Conservation (phyloP, 1,140 invertebrate species). For the Cecropterus lyciades region DNA sequence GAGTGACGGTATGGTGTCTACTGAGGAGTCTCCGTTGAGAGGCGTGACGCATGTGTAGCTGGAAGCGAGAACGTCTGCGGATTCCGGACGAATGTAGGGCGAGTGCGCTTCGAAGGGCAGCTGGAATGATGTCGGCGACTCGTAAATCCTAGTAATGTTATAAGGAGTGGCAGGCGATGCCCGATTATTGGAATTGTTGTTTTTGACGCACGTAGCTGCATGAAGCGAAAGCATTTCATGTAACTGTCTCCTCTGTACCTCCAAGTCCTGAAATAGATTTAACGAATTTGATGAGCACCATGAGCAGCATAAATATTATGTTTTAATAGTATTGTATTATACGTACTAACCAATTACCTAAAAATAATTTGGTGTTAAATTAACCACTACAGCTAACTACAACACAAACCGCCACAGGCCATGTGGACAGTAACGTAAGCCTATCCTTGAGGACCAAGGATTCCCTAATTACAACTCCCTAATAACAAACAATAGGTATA, state of each 20-base stretch:
- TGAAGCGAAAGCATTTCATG: constrained; percentile 91
- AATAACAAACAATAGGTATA: too few species aligned
- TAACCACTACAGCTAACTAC: too few species aligned
- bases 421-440: too few species aligned
- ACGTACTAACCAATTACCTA: too few species aligned
- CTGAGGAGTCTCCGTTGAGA: constrained; percentile 68
- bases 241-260: constrained; percentile 89
- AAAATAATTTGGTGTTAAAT: too few species aligned
- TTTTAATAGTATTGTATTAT: too few species aligned
- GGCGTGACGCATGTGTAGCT: constrained; percentile 76
- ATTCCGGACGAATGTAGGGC: constrained; percentile 81
- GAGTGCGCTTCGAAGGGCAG: constrained; percentile 73
- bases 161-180: constrained; percentile 66
- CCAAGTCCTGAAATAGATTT: constrained; percentile 86
- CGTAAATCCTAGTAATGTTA: constrained; percentile 75
- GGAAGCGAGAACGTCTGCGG: constrained; percentile 81
- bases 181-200: constrained; percentile 73
- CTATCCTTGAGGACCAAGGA: too few species aligned
- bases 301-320: too few species aligned
- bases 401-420: too few species aligned
- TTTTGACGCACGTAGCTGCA: constrained; percentile 88
- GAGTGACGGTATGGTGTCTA: constrained; percentile 69
- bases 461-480: too few species aligned
- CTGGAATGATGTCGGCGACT: constrained; percentile 75
- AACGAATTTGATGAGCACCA: constrained; percentile 1